Conservation (phyloP, 2,113 vertebrate species). For the Cyphomyrus plagiostoma region DNA sequence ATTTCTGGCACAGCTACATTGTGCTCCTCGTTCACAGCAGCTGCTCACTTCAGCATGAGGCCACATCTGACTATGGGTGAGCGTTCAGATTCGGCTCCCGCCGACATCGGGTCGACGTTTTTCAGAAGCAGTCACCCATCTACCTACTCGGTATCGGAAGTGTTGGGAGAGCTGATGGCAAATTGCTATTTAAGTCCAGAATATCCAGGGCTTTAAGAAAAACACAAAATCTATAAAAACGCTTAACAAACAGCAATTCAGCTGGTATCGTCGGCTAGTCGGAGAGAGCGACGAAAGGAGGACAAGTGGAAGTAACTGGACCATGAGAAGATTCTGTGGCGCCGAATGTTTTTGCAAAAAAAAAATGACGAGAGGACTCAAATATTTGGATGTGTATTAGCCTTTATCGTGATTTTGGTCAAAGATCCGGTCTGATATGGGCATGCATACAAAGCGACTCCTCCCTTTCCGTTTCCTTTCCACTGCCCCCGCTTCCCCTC, state of each 20-base stretch:
- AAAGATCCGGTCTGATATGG: not conserved
- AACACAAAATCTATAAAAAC: slow-evolving; percentile 45
- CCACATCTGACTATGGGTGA: not conserved
- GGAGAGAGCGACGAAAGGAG: slow-evolving; percentile 30
- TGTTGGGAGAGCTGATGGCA: not conserved
- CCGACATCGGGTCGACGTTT: not conserved
- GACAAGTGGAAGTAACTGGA: slow-evolving; percentile 23
- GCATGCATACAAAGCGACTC: not conserved
- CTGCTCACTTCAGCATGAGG: not conserved
- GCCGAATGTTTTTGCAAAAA: slow-evolving; percentile 1
- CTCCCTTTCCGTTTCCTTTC: not conserved
- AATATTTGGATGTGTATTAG: not conserved
- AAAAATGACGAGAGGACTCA: slow-evolving; percentile 4
- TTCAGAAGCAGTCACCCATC: not conserved
- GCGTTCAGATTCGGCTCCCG: not conserved
- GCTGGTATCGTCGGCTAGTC: slow-evolving; percentile 56
- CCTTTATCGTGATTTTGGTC: slow-evolving; percentile 28
- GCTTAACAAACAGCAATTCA: slow-evolving; percentile 62
- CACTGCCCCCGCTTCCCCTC: not conserved
- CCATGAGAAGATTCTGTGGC: not conserved
- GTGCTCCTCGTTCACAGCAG: not conserved
- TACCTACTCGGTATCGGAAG: not conserved
- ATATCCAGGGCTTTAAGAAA: slow-evolving; percentile 40
- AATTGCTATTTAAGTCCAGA: slow-evolving; percentile 1
- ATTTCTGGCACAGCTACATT: not conserved